Conservation (phyloP, 2,113 vertebrate genomes). For the Eclectus roratus region DNA sequence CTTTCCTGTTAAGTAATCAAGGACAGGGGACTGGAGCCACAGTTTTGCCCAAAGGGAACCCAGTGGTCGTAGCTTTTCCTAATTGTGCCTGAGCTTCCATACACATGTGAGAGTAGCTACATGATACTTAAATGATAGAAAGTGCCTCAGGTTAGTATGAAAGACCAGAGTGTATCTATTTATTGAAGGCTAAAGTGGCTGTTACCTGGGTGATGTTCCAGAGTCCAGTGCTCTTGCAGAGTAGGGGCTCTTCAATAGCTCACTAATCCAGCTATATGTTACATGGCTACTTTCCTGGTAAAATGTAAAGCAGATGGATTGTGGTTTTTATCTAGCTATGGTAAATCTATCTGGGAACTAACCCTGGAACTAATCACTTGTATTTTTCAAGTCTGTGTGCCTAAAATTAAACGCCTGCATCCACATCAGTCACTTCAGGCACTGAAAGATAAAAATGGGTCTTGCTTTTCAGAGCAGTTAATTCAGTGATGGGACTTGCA, state of each 20-base stretch:
- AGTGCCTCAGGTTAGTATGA: neutral
- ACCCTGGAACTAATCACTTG: slow-evolving; percentile 31
- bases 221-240: neutral
- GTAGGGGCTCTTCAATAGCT: neutral
- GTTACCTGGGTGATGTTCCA: neutral
- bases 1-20: neutral
- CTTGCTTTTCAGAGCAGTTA: slow-evolving; percentile 2
- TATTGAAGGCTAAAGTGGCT: neutral
- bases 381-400: slow-evolving; percentile 10
- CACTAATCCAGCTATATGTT: neutral
- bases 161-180: neutral
- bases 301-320: slow-evolving; percentile 10
- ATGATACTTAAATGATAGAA: neutral
- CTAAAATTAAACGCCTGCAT: slow-evolving; percentile 21
- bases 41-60: neutral
- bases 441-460: neutral
- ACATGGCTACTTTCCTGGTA: neutral
- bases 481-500: neutral
- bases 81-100: neutral
- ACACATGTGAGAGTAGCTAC: neutral
- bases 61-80: neutral
- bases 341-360: slow-evolving; percentile 13
- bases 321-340: neutral
- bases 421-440: neutral
- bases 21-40: neutral